Evolutionary conservation across 2,888 invertebrate genomes (phyloP).

Genomic region (Drosophila tripunctata): DNA sequence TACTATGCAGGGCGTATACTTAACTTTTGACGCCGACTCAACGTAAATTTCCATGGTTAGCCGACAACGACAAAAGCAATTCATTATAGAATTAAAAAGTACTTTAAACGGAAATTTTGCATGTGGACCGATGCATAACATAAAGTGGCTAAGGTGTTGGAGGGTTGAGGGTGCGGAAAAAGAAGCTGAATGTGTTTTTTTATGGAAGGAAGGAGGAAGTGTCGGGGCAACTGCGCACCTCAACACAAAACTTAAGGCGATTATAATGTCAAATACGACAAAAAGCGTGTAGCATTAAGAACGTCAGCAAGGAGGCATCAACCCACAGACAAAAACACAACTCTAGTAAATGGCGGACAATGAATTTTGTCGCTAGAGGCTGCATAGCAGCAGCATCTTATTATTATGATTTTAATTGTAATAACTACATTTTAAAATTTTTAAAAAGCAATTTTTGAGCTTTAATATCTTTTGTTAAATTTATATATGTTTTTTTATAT

Average conservation of each 20-base stretch:
- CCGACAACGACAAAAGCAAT: slow-evolving; percentile 73
- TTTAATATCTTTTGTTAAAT: too few species aligned
- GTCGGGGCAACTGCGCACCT: slow-evolving; percentile 61
- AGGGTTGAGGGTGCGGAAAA: not conserved
- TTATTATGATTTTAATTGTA: slow-evolving; percentile 5
- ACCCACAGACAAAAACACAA: slow-evolving; percentile 21
- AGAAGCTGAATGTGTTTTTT: not conserved
- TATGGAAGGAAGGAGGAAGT: not conserved
- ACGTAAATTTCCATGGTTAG: slow-evolving; percentile 71
- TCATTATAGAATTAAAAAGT: slow-evolving; percentile 79
- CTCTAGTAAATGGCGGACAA: slow-evolving; percentile 9
- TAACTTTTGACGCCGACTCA: slow-evolving; percentile 70
- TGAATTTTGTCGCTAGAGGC: slow-evolving; percentile 11
- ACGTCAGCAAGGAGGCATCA: slow-evolving; percentile 67
- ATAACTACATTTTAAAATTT: too few species aligned
- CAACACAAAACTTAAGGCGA: slow-evolving; percentile 81
- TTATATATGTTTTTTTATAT: too few species aligned
- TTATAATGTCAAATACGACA: slow-evolving; percentile 82
- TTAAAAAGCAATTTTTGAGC: too few species aligned
- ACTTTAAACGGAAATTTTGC: slow-evolving; percentile 80
- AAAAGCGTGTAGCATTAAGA: slow-evolving; percentile 79
- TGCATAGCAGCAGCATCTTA: slow-evolving; percentile 1
- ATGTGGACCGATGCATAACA: slow-evolving; percentile 70
- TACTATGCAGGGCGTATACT: slow-evolving; percentile 61
- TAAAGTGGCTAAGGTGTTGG: slow-evolving; percentile 51